A percentile compares a stretch with the other conserved stretches of the same genome.
Conservation (phyloP, 1,140 invertebrate species). For the Bombus picipes region DNA sequence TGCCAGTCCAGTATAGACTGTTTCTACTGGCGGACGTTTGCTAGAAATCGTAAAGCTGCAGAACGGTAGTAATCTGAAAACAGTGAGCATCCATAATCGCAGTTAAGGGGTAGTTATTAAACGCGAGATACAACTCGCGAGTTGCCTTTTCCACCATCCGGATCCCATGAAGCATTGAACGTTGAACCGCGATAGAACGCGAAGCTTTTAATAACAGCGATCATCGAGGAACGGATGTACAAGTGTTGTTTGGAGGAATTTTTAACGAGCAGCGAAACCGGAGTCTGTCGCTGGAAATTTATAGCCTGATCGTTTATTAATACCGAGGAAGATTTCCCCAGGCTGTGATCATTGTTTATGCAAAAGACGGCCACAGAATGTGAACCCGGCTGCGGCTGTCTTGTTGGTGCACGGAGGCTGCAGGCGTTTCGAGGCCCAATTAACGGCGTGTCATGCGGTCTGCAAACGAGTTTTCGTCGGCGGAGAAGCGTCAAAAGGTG, state of each 20-base stretch:
- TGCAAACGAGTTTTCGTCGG: slow-evolving; percentile 57
- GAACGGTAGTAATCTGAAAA: background rate
- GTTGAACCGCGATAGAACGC: background rate
- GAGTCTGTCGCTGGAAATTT: background rate
- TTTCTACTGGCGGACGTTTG: background rate
- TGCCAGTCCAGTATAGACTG: background rate
- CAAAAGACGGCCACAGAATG: slow-evolving; percentile 52
- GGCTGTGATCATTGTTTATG: slow-evolving; percentile 64
- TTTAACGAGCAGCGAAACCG: slow-evolving; percentile 29
- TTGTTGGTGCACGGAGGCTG: slow-evolving; percentile 35
- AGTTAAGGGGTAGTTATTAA: background rate
- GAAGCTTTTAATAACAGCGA: slow-evolving; percentile 28
- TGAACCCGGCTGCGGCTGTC: slow-evolving; percentile 28
- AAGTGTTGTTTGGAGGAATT: slow-evolving; percentile 17
- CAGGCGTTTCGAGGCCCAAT: slow-evolving; percentile 61
- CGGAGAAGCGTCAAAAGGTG: slow-evolving; percentile 48
- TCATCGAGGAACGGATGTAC: slow-evolving; percentile 7
- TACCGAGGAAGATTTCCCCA: slow-evolving; percentile 41
- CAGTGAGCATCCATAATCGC: too few relatives aligned
- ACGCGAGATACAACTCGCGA: background rate
- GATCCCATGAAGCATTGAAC: background rate
- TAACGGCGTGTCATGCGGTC: slow-evolving; percentile 58
- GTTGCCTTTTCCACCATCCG: background rate
- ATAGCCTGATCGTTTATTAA: slow-evolving; percentile 48
- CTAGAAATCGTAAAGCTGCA: too few relatives aligned